Base-by-base conservation (phyloP, 92 coral and sea anemone genomes). In the Zoanthus solanderi region DNA sequence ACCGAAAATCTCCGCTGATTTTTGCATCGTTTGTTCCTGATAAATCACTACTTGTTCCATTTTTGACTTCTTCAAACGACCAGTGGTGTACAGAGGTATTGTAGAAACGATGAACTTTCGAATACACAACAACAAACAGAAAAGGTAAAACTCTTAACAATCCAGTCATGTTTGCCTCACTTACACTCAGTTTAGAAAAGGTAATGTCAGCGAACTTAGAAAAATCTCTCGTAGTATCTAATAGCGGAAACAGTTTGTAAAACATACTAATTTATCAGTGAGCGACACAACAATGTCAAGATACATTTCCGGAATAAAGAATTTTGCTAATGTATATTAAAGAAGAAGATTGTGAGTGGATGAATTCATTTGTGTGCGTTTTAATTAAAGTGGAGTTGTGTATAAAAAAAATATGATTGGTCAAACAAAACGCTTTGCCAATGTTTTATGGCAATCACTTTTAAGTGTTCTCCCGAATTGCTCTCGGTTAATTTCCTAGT, bases 11-110 rank as follows among this genome's bases (percentile, higher is more conserved):
- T 18, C 99, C 99, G 17, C 66, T 32, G 17, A 97, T 86, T 42
- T 57, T 78, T 15, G 96, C 98, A 30, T 89, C 75, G 71, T 92
- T 92, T 66, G 23, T 37, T 12, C 98, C 96, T 13, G 73, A 88
- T 81, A 91, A 86, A 80, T 95, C 97, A 68, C 71, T 80, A 34
- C 75, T 80, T 18, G 82, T 63, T 15, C 81, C 82, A 47, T 76
- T 81, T 73, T 32, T 66, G 58, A 89, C 75, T 13, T 76, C 90
- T 77, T 97, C 97, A 53, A 97, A 94, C 29, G 96, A 92, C 99
- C 99, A 95, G 75, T 97, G 94, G 57, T 92, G 88, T 0, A 75
- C 37, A 4, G 98, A 68, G 28, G 69, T 88, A 50, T 74, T 92
- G 90, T 93, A 95, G 95, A 95, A 92, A 60, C 92, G 88, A 31